Base-by-base conservation (phyloP, 1,140 invertebrate genomes). In the Lordiphosa stackelbergi region DNA sequence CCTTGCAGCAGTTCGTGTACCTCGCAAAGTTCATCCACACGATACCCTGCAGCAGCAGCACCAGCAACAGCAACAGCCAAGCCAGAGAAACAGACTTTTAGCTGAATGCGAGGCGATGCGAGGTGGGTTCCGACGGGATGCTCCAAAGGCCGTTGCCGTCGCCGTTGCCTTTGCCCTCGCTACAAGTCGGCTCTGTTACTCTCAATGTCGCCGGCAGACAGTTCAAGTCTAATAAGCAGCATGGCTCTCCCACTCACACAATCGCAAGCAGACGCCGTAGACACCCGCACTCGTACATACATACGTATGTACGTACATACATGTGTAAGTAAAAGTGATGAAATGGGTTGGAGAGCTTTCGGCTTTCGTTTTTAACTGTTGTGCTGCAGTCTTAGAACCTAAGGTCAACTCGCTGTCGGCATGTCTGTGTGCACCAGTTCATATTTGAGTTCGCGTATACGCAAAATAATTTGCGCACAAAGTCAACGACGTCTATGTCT, bases 1-100 rank as follows among this genome's bases (percentile, higher is more conserved):
- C 77, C 77, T 83, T 83, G 77, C 62, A 68, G 72, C 78, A 83
- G 77, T 83, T 83, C 78, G 72, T 83, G 69, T 73, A 83, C 77
- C 77, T 72, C 69, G 66, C 35, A 61, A 60, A 84, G 77, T 83
- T 83, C 77, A 83, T 83, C 78, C 75, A 78, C 73, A 70, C 70
- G 65, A 64, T 68, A 75, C 68, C 77, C 66, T 75, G 75, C 62
- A 79, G 65, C 73, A 77, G 34, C 64, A 54, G 22, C 63, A 31
- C 12, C 63, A 51, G 36, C 48, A 54, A 36, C 63, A 51, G 36
- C 48, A 54, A 36, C 24, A 72, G 46, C 59, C 42, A 45, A 49
- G 52, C 53, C 16, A 54, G 45, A 56, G 51, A 36, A 62, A 41
- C 69, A 79, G 63, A 81, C 70, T 79, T 68, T 78, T 68, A 65